Evolutionary conservation across 2,797 vertebrate species (phyloP).

Genomic region (Tokudaia muenninki): DNA sequence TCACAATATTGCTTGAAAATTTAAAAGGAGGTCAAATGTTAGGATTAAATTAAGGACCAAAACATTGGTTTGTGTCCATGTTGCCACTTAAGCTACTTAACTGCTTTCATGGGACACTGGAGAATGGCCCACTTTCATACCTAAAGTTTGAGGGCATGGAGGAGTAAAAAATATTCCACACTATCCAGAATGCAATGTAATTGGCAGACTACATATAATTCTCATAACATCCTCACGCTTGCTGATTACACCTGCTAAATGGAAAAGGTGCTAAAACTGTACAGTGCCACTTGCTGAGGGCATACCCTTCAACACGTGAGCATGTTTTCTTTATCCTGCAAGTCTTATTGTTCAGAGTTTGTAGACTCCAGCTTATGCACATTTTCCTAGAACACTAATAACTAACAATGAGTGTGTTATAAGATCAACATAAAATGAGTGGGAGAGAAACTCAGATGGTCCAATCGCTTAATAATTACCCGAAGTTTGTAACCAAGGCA

Average conservation of each 20-base stretch:
- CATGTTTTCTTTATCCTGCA: not conserved
- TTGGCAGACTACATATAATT: not conserved
- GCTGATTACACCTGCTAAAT: not conserved
- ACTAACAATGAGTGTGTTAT: not conserved
- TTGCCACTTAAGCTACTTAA: rapidly evolving
- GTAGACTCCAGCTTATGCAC: not conserved
- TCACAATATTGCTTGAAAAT: not conserved
- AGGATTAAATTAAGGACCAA: not conserved
- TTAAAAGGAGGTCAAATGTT: not conserved
- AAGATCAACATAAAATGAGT: conserved; percentile 4
- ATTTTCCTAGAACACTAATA: conserved; percentile 36
- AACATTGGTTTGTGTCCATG: rapidly evolving
- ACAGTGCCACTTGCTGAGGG: not conserved
- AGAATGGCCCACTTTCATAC: not conserved
- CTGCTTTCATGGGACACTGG: not conserved
- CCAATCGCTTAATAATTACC: conserved; percentile 39
- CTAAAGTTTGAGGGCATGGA: rapidly evolving
- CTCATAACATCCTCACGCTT: not conserved
- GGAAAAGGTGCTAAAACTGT: not conserved
- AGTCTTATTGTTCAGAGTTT: not conserved
- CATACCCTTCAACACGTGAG: not conserved
- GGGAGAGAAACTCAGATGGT: conserved; percentile 45
- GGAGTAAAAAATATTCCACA: not conserved
- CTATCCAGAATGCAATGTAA: not conserved
- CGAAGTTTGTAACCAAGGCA: conserved; percentile 61